Conservation (phyloP, 2,797 vertebrate species). For the Cyclura pinguis region DNA sequence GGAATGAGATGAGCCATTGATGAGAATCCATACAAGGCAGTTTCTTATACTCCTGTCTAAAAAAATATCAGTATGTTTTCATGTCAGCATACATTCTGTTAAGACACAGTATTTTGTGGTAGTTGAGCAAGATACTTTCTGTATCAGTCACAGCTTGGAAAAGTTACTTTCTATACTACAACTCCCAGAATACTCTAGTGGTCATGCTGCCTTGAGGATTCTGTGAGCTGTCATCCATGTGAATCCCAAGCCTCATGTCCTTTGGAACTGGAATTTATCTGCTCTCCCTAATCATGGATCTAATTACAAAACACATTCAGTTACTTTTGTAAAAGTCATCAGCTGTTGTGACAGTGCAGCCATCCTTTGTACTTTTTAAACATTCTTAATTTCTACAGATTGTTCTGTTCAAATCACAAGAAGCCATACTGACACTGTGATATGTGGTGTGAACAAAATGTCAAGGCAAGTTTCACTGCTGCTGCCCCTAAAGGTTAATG, state of each 20-base stretch:
- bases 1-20: too few species aligned
- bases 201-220: not conserved
- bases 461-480: not conserved
- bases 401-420: slow-evolving; percentile 16
- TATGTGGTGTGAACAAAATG: slow-evolving; percentile 43
- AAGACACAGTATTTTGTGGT: not conserved
- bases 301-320: slow-evolving; percentile 24
- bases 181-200: not conserved
- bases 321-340: slow-evolving; percentile 2
- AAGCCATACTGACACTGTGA: not conserved
- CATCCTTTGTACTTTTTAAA: slow-evolving; percentile 1
- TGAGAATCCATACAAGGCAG: too few species aligned
- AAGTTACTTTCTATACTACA: too few species aligned
- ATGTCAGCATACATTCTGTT: not conserved
- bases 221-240: not conserved
- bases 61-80: too few species aligned
- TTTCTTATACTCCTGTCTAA: too few species aligned
- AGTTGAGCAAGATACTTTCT: not conserved
- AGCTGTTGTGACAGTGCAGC: slow-evolving; percentile 22
- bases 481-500: slow-evolving; percentile 14
- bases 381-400: not conserved
- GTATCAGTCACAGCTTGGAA: not conserved
- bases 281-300: slow-evolving; percentile 19
- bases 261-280: slow-evolving; percentile 15
- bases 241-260: not conserved